Evolutionary conservation across 2,888 invertebrate genomes (phyloP), one percentile per base, ranked within the genome.

Genomic region (Oxyscelio sp.): DNA sequence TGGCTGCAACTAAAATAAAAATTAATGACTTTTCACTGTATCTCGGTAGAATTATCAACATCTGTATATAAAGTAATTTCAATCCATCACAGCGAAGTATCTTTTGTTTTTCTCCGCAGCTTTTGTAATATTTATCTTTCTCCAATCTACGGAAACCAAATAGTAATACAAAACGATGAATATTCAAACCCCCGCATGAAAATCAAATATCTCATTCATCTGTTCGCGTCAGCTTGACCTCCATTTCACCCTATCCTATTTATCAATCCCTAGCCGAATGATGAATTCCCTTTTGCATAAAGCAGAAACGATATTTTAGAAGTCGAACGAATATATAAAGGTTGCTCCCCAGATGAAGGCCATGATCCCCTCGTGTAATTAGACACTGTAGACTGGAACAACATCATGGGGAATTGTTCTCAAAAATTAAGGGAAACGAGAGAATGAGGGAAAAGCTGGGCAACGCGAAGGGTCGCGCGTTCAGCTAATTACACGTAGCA

Each of bases 311-410:
- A 78, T 73, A 77, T 77, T 79, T 68, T 65, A 45, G 45, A 71
- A 59, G 45, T 70, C 59, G 40, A 38, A 13, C 38, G 22, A 15
- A 66, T 24, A 21, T 31, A 21, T 43, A 9, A n/a, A n/a, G 27
- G 31, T 73, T 54, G 50, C 74, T 54, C 79, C 77, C 78, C 31
- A 68, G 50, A 81, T 65, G 56, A 45, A 43, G 21, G 21, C 56
- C 80, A 43, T 52, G 71, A 71, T 83, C 74, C 86, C 85, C 87
- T 85, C 77, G 87, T 91, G 93, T 94, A 93, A 93, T 94, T 93
- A 94, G 93, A 93, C 92, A 92, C 93, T 93, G 90, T 90, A 89
- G 90, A 85, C 89, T 91, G 91, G 92, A 91, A 91, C 90, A 92
- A 93, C 91, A 92, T 92, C 88, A 5, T 73, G 77, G 81, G 90